These are phyloP conservation scores for Imbricaverruca yamaguchii DNA, from an alignment of 2,888 invertebrate genomes.

Conservation along the genomic window DNA sequence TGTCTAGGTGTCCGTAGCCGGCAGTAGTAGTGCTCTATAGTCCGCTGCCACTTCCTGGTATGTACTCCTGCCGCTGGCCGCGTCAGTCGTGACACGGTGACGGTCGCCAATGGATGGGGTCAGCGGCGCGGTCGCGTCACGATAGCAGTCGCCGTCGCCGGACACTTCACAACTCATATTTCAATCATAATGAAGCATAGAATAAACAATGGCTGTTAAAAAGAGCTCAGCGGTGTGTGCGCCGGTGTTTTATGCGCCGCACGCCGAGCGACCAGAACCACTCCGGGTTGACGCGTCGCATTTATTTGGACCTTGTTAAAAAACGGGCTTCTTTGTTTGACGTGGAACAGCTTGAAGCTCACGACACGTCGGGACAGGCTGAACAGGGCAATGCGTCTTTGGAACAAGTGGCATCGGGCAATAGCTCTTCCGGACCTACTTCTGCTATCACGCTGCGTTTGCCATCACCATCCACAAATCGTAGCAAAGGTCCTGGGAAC, in stretches of 20 bases:
- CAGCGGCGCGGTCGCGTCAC: not conserved
- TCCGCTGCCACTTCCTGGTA: too few relatives aligned
- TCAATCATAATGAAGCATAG: constrained; percentile 19
- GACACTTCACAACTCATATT: constrained; percentile 17
- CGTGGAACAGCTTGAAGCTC: not conserved
- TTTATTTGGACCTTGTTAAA: not conserved
- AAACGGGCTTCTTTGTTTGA: not conserved
- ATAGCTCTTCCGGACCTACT: too few relatives aligned
- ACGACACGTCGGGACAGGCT: too few relatives aligned
- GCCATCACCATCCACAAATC: too few relatives aligned
- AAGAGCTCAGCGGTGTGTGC: not conserved
- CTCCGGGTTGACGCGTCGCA: not conserved
- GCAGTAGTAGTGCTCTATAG: too few relatives aligned
- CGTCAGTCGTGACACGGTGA: too few relatives aligned
- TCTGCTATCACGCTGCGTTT: too few relatives aligned
- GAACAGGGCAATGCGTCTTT: too few relatives aligned
- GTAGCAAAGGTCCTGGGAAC: too few relatives aligned
- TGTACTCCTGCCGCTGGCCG: too few relatives aligned
- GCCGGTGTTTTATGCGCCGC: not conserved
- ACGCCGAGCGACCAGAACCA: not conserved
- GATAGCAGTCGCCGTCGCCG: not conserved
- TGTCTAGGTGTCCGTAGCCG: too few relatives aligned
- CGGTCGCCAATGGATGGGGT: not conserved
- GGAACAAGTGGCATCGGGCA: too few relatives aligned
- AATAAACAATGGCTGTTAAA: constrained; percentile 21